Conservation (phyloP, 2,113 vertebrate species). For the Rhabdornis inornatus region DNA sequence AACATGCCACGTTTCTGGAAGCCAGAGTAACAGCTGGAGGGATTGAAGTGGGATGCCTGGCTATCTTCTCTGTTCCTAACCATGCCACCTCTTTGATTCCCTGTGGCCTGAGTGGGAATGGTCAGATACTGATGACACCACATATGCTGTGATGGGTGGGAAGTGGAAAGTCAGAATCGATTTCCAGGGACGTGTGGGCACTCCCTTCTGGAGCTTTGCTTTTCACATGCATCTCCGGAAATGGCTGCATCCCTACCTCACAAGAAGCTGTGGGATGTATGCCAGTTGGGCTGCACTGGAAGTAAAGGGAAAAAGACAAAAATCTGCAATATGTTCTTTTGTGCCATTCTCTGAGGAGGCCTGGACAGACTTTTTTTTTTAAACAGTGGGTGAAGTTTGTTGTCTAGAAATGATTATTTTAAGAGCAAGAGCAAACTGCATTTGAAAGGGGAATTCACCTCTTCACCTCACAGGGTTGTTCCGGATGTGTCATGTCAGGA, state of each 20-base stretch:
- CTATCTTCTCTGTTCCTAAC: neutral
- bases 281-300: rapidly evolving
- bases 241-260: neutral
- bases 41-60: rapidly evolving
- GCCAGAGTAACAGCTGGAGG: neutral
- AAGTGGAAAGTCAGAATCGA: neutral
- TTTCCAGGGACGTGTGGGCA: neutral
- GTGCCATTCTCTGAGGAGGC: neutral
- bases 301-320: neutral
- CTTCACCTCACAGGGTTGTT: neutral
- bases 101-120: neutral
- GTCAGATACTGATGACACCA: neutral
- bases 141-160: neutral
- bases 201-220: neutral
- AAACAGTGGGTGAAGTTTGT: neutral
- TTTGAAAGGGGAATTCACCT: neutral
- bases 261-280: neutral
- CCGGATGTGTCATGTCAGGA: neutral
- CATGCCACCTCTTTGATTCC: rapidly evolving
- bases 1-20: rapidly evolving
- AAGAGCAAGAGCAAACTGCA: neutral
- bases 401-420: neutral
- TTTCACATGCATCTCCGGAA: neutral
- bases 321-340: neutral
- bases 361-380: neutral